A percentile compares a stretch with the other conserved stretches of the same genome.
These are phyloP conservation scores for Axinella damicornis DNA, from an alignment of 37 sponge, comb jelly and placozoan genomes.

Conservation along the genomic window DNA sequence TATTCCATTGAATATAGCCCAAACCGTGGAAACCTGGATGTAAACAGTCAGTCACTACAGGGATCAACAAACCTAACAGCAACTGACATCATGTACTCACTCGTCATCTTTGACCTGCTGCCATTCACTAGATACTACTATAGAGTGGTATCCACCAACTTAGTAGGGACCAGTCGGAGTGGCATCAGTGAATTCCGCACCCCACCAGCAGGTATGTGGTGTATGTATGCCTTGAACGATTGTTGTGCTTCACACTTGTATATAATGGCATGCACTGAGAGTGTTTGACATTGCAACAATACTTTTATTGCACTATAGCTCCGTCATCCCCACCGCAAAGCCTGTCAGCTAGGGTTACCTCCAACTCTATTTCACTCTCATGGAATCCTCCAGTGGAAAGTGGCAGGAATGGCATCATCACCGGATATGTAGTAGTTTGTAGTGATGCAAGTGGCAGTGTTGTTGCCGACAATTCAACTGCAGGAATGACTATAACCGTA, in stretches of 20 bases:
- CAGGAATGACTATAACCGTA: no score
- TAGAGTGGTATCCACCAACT: conserved; percentile 21
- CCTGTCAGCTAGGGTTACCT: neutral
- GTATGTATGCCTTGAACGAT: neutral
- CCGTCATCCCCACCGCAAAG: conserved; percentile 6
- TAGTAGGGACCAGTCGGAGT: neutral
- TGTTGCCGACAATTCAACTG: no score
- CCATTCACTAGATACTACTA: conserved; percentile 30
- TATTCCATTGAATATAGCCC: conserved; percentile 28
- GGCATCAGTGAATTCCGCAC: neutral
- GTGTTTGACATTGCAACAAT: no score
- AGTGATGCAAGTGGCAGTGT: conserved; percentile 7
- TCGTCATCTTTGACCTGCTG: neutral
- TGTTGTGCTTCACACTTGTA: neutral
- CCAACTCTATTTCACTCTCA: no score
- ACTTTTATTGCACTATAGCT: neutral
- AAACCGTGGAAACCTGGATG: neutral
- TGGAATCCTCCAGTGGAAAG: neutral
- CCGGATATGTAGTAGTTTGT: neutral
- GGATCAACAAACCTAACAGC: conserved; percentile 13
- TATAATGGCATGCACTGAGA: no score
- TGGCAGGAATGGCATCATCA: conserved; percentile 25
- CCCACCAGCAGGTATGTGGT: conserved; percentile 20
- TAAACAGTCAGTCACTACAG: conserved; percentile 8
- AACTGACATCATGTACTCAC: neutral